Base-by-base conservation (phyloP, 2,888 invertebrate species). In the Patella caerulea region DNA sequence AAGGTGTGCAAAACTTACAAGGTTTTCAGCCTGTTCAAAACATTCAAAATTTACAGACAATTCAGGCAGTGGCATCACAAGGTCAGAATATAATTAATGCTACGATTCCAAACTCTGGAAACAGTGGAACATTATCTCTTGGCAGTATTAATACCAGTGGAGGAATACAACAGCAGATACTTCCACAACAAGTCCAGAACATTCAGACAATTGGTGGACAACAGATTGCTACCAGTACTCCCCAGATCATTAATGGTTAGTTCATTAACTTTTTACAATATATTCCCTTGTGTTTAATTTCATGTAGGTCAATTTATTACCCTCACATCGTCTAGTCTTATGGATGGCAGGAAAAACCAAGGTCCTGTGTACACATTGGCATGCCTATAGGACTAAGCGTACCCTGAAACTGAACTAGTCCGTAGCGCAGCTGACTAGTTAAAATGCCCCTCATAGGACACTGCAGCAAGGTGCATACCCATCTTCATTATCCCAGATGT, bases 31-130 rank as follows among this genome's bases (percentile, higher is more conserved):
- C 83, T 14, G 74, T 88, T 75, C 87, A 87, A 79, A 84, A 83
- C 45, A 70, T 88, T 19, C 88, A 86, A 72, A 83, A 84, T 54
- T 72, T 88, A 9, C 86, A 85, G 17, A 83, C 85, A 29, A 75
- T 86, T 3, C 86, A 86, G 79, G 85, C 87, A 52, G 79, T 86
- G 11, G 85, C 86, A 5, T 83, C 86, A n/a, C 86, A 86, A 73
- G 87, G 87, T 7, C 88, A 88, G 76, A 79, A 84, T 34, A 84
- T 86, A 71, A 65, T 65, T 14, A 65, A 65, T 65, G 24, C 65
- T 24, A 77, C 79, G 24, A 55, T 52, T 75, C 74, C 55, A 72
- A 73, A 45, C 75, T 82, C 73, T 70, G 79, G 79, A 15, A 72
- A 79, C 1, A 83, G 85, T 19, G 82, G 79, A 12, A 74, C 79